These are phyloP conservation scores for Dendroctonus ponderosae DNA, from an alignment of 1,140 invertebrate species.

Conservation along the genomic window DNA sequence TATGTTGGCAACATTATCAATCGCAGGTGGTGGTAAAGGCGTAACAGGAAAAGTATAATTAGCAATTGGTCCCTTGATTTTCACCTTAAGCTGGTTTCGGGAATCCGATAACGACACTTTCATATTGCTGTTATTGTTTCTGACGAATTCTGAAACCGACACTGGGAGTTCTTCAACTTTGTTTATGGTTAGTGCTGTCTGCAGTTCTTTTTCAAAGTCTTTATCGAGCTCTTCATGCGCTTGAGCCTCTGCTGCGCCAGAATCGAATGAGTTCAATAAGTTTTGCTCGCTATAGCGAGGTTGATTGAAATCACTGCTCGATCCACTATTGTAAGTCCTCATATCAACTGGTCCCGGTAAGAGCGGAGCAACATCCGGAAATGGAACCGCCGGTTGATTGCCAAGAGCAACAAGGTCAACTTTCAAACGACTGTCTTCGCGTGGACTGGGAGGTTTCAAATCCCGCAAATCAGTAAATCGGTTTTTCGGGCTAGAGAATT, in stretches of 20 bases:
- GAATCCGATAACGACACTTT: constrained; percentile 72
- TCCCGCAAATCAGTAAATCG: constrained; percentile 50
- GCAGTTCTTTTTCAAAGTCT: constrained; percentile 75
- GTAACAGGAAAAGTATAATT: constrained; percentile 64
- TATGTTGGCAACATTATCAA: constrained; percentile 39
- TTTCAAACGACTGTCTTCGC: constrained; percentile 35
- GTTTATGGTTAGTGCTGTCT: constrained; percentile 59
- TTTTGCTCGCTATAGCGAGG: constrained; percentile 59
- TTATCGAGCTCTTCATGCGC: constrained; percentile 70
- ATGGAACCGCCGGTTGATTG: constrained; percentile 46
- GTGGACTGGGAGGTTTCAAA: constrained; percentile 47
- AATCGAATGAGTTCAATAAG: constrained; percentile 63
- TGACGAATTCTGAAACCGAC: constrained; percentile 45
- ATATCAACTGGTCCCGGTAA: constrained; percentile 83
- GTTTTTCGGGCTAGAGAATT: constrained; percentile 53
- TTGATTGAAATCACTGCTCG: constrained; percentile 51
- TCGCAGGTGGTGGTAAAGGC: constrained; percentile 55
- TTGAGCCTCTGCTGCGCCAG: constrained; percentile 63
- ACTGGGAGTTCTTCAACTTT: constrained; percentile 52
- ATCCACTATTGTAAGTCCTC: constrained; percentile 77
- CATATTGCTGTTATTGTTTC: constrained; percentile 54
- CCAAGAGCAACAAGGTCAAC: constrained; percentile 15
- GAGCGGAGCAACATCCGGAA: constrained; percentile 66
- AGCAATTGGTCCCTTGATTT: constrained; percentile 86
- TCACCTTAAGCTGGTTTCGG: constrained; percentile 82